Conservation (phyloP, 2,797 vertebrate genomes). For the Ambastaia sidthimunki region DNA sequence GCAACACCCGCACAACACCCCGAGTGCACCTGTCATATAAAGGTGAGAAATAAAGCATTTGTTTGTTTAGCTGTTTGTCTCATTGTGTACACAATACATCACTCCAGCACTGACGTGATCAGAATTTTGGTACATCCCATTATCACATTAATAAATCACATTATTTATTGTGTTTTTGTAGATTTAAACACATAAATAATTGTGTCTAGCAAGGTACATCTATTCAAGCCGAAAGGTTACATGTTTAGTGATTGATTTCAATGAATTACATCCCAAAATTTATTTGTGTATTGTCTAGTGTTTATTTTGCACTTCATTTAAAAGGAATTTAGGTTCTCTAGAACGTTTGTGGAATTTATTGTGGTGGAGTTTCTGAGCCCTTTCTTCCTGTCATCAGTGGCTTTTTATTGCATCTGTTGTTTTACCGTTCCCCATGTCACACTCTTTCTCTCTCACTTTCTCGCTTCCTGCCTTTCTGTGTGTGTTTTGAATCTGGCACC, state of each 20-base stretch:
- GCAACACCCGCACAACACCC: slow-evolving; percentile 65
- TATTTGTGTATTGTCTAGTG: not conserved
- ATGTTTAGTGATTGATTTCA: not conserved
- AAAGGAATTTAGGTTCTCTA: not conserved
- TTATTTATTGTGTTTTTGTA: not conserved
- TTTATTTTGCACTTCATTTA: not conserved
- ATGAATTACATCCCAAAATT: not conserved
- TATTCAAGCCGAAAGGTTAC: not conserved
- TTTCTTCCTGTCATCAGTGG: slow-evolving; percentile 17
- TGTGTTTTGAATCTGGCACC: slow-evolving; percentile 53
- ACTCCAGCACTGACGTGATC: not conserved
- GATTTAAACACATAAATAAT: not conserved
- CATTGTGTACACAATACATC: not conserved
- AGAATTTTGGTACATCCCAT: slow-evolving; percentile 9
- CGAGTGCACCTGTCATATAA: slow-evolving; percentile 69
- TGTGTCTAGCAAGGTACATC: not conserved
- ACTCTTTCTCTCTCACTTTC: slow-evolving; percentile 33
- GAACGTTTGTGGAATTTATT: not conserved
- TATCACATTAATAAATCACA: not conserved
- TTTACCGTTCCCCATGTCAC: slow-evolving; percentile 38
- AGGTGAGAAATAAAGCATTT: slow-evolving; percentile 58
- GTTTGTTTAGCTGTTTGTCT: slow-evolving; percentile 37
- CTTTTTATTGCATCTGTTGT: slow-evolving; percentile 45
- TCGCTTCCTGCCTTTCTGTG: slow-evolving; percentile 47
- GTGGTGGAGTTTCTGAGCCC: too few species aligned